Percentiles rank a stretch among this genome's conserved stretches.
These are phyloP conservation scores for Microchirus variegatus DNA, from an alignment of 2,797 vertebrate genomes.

Conservation along the genomic window DNA sequence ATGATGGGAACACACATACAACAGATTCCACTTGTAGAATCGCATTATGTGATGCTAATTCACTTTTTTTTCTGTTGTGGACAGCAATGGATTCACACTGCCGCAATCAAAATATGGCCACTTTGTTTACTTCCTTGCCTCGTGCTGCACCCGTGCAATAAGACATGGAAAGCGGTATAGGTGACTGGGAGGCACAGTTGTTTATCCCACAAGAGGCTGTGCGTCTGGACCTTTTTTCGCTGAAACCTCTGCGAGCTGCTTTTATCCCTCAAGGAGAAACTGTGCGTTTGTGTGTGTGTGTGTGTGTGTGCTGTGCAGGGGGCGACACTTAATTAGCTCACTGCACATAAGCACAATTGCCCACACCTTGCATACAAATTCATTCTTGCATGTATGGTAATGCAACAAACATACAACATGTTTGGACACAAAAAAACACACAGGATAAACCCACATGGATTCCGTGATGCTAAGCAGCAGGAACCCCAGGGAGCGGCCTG, in stretches of 20 bases:
- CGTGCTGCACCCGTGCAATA: slow-evolving; percentile 15
- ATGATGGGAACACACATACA: too few relatives aligned
- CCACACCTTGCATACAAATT: slow-evolving; percentile 17
- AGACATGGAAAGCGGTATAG: slow-evolving; percentile 2
- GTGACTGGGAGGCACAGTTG: slow-evolving; percentile 6
- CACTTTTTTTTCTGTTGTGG: too few relatives aligned
- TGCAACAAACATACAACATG: slow-evolving; percentile 20
- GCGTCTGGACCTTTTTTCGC: slow-evolving; percentile 36
- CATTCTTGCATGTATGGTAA: slow-evolving; percentile 25
- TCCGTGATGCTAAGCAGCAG: slow-evolving; percentile 56
- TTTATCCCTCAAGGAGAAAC: slow-evolving; percentile 32
- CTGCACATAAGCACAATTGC: slow-evolving; percentile 17
- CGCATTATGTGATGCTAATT: too few relatives aligned
- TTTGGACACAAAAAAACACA: slow-evolving; percentile 6
- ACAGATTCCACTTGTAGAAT: too few relatives aligned
- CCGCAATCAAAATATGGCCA: background rate
- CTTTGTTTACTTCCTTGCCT: slow-evolving; percentile 53
- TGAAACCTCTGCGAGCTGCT: slow-evolving; percentile 5
- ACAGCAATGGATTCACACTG: too few relatives aligned
- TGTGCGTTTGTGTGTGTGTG: slow-evolving; percentile 7
- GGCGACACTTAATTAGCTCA: slow-evolving; percentile 46
- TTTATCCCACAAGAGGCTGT: slow-evolving; percentile 25
- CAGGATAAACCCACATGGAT: slow-evolving; percentile 51
- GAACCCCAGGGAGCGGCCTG: slow-evolving; percentile 60
- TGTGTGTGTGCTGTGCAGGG: slow-evolving; percentile 8